Evolutionary conservation across 2,113 vertebrate species (phyloP), one percentile per base, ranked within the genome.

Genomic region (Dicrurus megarhynchus): DNA sequence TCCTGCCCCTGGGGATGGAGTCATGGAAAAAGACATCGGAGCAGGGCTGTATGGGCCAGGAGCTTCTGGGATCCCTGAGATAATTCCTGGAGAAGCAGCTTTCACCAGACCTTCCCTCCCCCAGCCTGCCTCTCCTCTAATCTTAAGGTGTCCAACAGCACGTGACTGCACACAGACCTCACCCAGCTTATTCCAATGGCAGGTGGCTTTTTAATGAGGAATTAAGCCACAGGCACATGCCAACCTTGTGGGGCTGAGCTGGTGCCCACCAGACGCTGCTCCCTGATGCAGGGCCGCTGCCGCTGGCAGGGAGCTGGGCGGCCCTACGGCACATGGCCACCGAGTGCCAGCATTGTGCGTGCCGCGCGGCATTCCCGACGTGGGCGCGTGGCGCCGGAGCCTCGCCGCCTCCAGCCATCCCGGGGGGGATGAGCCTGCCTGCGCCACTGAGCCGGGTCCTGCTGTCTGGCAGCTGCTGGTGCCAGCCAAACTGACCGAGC

Each of bases 171-270:
- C 56, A 70, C 11, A 2, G 47, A 50, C 47, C 32, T 67, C 52
- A 35, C 52, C 64, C 27, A 35, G 46, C 39, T 69, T 46, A 2
- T 60, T 68, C 49, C 71, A 30, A 1, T 46, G 65, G 19, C 78
- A 71, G 65, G 42, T 89, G 88, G 52, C 52, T 84, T 80, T 63
- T 57, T 61, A 87, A 57, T 6, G 6, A 78, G 33, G 44, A 71
- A 28, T 81, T 84, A 87, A 94, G 33, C 85, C 39, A 47, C 0
- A 0, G 50, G 59, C 46, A 61, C 7, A 1, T 57, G 53, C 41
- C 0, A 0, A 3, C 41, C 1, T 0, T 56, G 28, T 33, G 18
- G 49, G 21, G 26, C 32, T 67, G 39, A 50, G 32, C 70, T 5
- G 10, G 7, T 33, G 52, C 52, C 37, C 2, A 4, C 42, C 3